phyloP scores from a whole-genome alignment of 2,888 invertebrate species.

The Cerastis rubricosa region DNA sequence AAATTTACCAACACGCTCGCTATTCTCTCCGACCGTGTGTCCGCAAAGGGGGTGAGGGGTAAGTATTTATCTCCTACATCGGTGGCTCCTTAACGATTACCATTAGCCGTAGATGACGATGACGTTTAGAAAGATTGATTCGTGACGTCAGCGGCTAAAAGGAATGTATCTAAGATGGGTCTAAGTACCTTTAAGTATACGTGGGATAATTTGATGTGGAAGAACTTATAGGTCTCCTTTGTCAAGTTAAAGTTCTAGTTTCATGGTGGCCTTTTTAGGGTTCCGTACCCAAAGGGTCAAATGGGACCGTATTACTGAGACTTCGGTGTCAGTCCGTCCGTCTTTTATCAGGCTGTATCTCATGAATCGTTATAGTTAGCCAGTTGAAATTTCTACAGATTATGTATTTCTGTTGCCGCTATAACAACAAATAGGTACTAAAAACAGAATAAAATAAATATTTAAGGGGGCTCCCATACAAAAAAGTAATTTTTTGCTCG shows the following conservation, averaged over 20 bases:
- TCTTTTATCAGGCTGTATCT: too few relatives aligned
- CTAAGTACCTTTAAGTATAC: background rate
- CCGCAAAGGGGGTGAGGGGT: background rate
- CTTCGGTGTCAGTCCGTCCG: too few relatives aligned
- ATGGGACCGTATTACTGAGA: too few relatives aligned
- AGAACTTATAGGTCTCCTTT: background rate
- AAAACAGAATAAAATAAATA: too few relatives aligned
- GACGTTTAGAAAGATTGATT: slow-evolving; percentile 36
- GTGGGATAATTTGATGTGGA: background rate
- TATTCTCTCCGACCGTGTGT: background rate
- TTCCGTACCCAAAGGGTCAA: too few relatives aligned
- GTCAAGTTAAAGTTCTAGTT: background rate
- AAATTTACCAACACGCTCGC: slow-evolving; percentile 2
- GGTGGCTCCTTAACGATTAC: slow-evolving; percentile 27
- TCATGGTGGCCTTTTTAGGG: too few relatives aligned
- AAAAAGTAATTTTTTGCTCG: too few relatives aligned
- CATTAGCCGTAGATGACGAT: slow-evolving; percentile 15
- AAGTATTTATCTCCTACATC: slow-evolving; percentile 45
- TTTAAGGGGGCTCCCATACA: too few relatives aligned
- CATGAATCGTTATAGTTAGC: too few relatives aligned
- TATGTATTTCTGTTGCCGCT: too few relatives aligned
- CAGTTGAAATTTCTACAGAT: too few relatives aligned
- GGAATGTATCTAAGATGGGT: background rate
- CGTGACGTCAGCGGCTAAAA: slow-evolving; percentile 36
- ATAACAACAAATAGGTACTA: too few relatives aligned